Evolutionary conservation across 2,888 invertebrate genomes (phyloP), one percentile per base, ranked within the genome.

Genomic region (Ganaspis brasiliensis): DNA sequence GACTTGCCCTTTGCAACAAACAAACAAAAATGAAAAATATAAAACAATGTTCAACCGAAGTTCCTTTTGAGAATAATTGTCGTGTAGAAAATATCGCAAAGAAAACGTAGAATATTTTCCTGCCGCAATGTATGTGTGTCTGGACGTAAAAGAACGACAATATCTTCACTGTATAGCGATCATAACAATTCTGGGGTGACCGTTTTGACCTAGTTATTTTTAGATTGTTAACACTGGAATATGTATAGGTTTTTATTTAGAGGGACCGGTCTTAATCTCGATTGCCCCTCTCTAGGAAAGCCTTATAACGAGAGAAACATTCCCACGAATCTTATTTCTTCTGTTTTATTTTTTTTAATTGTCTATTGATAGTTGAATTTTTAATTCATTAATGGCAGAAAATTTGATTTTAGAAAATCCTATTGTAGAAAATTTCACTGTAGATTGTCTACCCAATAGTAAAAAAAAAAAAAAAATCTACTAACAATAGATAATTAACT

Each of bases 31-130:
- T 79, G 76, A 75, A 77, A 77, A 80, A 59, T 63, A 73, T 70
- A 70, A 74, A 56, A 80, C 71, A 67, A 67, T 24, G 85, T 88
- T 87, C 82, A 86, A 89, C 85, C 82, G 84, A 87, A 89, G 89
- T 89, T 89, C 88, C 88, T 89, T 88, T 87, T 87, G 81, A 78
- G 81, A 85, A 87, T 88, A 88, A 86, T 85, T 82, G 84, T 77
- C 74, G 70, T 81, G 79, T 79, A 83, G 81, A 80, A 75, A 83
- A 80, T 83, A 84, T 86, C 82, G 83, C 81, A 82, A 85, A 85
- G 81, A 77, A 79, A 83, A 84, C 83, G 84, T 82, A 80, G 84
- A 85, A 83, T 86, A 87, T 86, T 89, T 88, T 88, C 85, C 85
- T 86, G 87, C 86, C 85, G 84, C 84, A 85, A 81, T 82, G 84